phyloP scores from a whole-genome alignment of 1,140 invertebrate species.

The Homarus americanus region DNA sequence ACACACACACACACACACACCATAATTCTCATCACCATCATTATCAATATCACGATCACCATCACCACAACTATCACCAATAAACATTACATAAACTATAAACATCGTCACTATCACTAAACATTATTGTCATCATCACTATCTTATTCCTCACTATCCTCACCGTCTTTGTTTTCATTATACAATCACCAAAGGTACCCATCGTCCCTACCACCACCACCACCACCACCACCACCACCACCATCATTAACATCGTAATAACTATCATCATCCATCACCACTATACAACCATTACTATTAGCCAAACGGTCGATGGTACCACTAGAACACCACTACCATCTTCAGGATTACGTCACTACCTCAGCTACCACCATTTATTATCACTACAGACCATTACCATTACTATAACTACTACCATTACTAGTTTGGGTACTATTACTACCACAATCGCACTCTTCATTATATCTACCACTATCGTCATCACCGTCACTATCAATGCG shows the following conservation, averaged over 20 bases:
- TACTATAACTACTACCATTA: not conserved
- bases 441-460: not conserved
- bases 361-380: not conserved
- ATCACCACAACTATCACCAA: no score
- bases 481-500: conserved; percentile 17
- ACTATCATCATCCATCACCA: not conserved
- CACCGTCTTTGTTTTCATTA: no score
- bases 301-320: not conserved
- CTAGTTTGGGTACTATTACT: not conserved
- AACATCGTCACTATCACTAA: no score
- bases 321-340: conserved; percentile 21
- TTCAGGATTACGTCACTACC: not conserved
- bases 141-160: no score
- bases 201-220: conserved; percentile 9
- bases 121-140: not conserved
- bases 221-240: conserved; percentile 21
- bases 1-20: no score
- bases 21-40: no score
- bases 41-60: no score
- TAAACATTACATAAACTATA: no score
- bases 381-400: not conserved
- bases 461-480: not conserved
- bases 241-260: no score
- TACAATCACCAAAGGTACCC: no score
- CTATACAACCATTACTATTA: conserved; percentile 7